Percentiles rank a stretch among this genome's conserved stretches.
These are phyloP conservation scores for Rhynchopsitta pachyrhyncha DNA, from an alignment of 2,113 vertebrate genomes.

Conservation along the genomic window DNA sequence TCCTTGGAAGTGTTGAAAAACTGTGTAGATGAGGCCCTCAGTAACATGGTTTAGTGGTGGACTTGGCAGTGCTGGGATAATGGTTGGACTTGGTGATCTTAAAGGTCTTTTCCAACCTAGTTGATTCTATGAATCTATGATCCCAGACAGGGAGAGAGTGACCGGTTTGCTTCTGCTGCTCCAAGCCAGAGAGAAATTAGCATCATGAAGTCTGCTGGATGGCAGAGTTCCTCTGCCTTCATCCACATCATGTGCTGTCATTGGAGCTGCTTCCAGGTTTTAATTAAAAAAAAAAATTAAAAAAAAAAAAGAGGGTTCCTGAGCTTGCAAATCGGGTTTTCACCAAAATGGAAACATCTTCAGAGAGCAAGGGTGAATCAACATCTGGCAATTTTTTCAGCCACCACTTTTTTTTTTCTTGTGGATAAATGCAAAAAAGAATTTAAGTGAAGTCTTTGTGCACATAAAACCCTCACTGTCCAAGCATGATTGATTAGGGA, in stretches of 20 bases:
- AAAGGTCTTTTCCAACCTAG: not conserved
- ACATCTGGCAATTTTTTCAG: not conserved
- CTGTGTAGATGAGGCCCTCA: not conserved
- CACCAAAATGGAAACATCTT: slow-evolving; percentile 6
- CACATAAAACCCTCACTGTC: slow-evolving; percentile 10
- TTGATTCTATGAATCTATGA: not conserved
- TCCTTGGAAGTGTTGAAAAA: not conserved
- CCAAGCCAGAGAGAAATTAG: not conserved
- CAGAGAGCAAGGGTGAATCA: not conserved
- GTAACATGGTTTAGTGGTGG: not conserved
- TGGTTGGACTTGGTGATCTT: not conserved
- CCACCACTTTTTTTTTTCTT: not conserved
- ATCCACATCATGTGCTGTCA: not conserved
- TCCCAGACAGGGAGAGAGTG: not conserved
- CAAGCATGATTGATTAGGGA: slow-evolving; percentile 28
- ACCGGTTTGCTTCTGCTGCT: rapidly evolving
- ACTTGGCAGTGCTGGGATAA: not conserved
- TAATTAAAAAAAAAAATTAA: not conserved
- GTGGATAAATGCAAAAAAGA: not conserved
- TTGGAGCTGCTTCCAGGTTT: not conserved
- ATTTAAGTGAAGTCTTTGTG: not conserved
- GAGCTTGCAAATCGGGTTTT: not conserved
- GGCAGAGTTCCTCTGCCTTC: not conserved
- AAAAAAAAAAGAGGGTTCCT: not conserved
- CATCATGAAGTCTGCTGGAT: not conserved